phyloP scores from a whole-genome alignment of 2,797 vertebrate genomes.

The Enteromius viviparus region DNA sequence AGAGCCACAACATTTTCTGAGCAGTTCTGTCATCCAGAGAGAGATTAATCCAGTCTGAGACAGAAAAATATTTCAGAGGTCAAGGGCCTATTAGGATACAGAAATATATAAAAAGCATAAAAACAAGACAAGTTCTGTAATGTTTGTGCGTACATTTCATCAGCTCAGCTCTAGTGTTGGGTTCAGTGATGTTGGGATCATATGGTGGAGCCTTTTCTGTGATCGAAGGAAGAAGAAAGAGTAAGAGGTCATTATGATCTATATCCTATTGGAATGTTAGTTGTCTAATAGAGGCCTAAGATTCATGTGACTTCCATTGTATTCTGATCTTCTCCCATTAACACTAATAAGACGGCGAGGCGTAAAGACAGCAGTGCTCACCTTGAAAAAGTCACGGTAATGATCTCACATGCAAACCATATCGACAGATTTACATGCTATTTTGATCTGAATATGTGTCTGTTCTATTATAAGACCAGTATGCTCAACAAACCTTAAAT shows the following conservation, averaged over 20 bases:
- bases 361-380: conserved; percentile 8
- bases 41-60: conserved; percentile 74
- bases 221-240: conserved; percentile 31
- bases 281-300: not conserved
- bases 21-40: conserved; percentile 78
- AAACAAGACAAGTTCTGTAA: not conserved
- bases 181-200: conserved; percentile 76
- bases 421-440: conserved; percentile 7
- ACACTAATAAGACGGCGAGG: not conserved
- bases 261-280: conserved; percentile 37
- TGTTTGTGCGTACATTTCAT: conserved; percentile 69
- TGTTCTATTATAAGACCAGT: conserved; percentile 2
- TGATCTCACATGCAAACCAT: conserved; percentile 22
- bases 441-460: not conserved
- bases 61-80: not conserved
- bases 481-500: not conserved
- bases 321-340: conserved; percentile 17
- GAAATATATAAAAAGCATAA: not conserved
- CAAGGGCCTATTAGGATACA: not conserved
- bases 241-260: conserved; percentile 3
- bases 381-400: conserved; percentile 27
- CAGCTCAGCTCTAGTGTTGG: conserved; percentile 75
- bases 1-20: conserved; percentile 81
- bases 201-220: conserved; percentile 70
- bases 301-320: conserved; percentile 21